Conservation (phyloP, 2,113 vertebrate species). For the Microcebus murinus region DNA sequence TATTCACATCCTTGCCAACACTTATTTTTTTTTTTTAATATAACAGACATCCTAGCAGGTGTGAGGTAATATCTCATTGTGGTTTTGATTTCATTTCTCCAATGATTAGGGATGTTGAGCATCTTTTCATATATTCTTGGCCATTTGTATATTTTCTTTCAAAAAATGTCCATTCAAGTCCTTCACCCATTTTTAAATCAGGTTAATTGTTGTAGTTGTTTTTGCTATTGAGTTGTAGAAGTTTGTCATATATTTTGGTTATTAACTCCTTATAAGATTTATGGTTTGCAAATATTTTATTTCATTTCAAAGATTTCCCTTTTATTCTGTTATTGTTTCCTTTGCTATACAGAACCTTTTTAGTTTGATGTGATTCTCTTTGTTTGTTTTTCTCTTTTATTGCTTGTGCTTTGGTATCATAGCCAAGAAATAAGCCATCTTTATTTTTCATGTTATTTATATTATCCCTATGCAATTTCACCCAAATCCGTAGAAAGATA, state of each 20-base stretch:
- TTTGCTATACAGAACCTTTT: not conserved
- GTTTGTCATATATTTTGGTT: not conserved
- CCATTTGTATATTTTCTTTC: not conserved
- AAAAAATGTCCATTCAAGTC: not conserved
- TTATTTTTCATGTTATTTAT: not conserved
- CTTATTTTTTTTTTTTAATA: not conserved
- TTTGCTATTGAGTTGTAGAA: not conserved
- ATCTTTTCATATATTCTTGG: not conserved
- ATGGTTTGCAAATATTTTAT: not conserved
- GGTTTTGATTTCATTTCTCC: not conserved
- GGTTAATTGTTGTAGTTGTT: not conserved
- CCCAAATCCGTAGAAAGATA: not conserved
- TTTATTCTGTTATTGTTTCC: not conserved
- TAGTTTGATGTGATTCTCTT: not conserved
- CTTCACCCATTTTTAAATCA: not conserved
- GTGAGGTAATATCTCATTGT: not conserved
- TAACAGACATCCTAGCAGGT: not conserved
- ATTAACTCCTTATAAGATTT: not conserved
- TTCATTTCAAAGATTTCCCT: not conserved
- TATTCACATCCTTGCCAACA: not conserved
- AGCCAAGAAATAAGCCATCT: not conserved
- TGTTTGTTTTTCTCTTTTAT: not conserved
- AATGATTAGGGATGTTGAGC: not conserved
- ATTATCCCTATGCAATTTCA: not conserved
- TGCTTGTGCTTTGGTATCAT: not conserved